Percentiles rank a stretch among this genome's conserved stretches.
Evolutionary conservation across 2,888 invertebrate species (phyloP).

Genomic region (Phalangium opilio): DNA sequence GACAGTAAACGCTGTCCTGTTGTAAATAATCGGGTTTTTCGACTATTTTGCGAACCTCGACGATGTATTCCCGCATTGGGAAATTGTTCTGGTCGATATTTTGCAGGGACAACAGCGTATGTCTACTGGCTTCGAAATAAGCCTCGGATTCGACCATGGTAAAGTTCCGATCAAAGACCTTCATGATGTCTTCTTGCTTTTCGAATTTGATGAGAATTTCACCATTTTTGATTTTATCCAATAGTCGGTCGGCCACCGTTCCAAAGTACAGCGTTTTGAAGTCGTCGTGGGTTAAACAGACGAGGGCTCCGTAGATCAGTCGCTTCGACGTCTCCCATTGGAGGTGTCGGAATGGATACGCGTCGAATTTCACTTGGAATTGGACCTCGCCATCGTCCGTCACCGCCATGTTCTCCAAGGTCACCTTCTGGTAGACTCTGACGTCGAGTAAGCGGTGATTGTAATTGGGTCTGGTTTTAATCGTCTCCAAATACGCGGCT

Average conservation of each 20-base stretch:
- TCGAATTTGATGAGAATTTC: conserved; percentile 31
- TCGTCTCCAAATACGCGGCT: conserved; percentile 34
- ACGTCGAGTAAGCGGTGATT: no score
- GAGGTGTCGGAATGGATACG: conserved; percentile 9
- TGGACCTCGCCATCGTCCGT: conserved; percentile 22
- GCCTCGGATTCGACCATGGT: conserved; percentile 60
- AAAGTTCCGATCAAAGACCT: no score
- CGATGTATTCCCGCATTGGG: conserved; percentile 52
- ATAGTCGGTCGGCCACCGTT: conserved; percentile 45
- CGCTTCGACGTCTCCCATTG: conserved; percentile 39
- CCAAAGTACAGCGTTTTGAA: conserved; percentile 54
- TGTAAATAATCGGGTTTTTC: conserved; percentile 33
- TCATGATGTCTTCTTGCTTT: conserved; percentile 5
- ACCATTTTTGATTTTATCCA: conserved; percentile 38
- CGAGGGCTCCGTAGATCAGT: conserved; percentile 52
- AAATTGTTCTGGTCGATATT: conserved; percentile 40
- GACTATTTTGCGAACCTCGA: conserved; percentile 34
- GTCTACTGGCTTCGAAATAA: conserved; percentile 66
- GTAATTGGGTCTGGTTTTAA: no score
- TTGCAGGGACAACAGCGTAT: conserved; percentile 53
- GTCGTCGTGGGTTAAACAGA: conserved; percentile 52
- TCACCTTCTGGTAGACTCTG: conserved; percentile 24
- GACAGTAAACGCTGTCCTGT: conserved; percentile 10
- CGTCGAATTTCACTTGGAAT: conserved; percentile 11
- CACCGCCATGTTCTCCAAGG: conserved; percentile 22